Evolutionary conservation across 1,140 invertebrate species (phyloP).

Genomic region (Calephelis nemesis): DNA sequence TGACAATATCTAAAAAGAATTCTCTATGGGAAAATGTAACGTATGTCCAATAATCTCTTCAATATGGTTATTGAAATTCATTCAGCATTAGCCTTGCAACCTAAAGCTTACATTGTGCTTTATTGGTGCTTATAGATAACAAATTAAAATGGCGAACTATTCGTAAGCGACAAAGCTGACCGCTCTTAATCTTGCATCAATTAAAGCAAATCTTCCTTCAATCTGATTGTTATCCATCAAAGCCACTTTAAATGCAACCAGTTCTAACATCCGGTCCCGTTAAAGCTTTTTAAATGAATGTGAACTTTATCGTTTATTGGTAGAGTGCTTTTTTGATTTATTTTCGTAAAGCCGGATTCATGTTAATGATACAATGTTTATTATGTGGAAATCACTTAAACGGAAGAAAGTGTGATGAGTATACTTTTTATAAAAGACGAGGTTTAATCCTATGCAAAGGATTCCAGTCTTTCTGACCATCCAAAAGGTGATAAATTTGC

Average conservation of each 20-base stretch:
- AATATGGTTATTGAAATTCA: background rate
- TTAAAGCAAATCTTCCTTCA: constrained; percentile 53
- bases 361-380: constrained; percentile 50
- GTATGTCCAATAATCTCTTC: background rate
- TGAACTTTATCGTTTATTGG: constrained; percentile 17
- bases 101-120: constrained; percentile 9
- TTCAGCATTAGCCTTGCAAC: background rate
- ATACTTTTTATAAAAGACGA: constrained; percentile 50
- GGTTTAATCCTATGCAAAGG: constrained; percentile 9
- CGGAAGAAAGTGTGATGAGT: constrained; percentile 58
- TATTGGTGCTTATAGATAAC: background rate
- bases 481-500: constrained; percentile 23
- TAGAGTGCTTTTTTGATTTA: constrained; percentile 23
- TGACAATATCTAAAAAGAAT: background rate
- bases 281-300: constrained; percentile 18
- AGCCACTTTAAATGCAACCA: constrained; percentile 48
- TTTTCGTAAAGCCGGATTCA: constrained; percentile 27
- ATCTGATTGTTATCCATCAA: constrained; percentile 67
- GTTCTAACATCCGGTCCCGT: constrained; percentile 56
- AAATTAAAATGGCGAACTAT: constrained; percentile 10
- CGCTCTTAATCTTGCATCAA: constrained; percentile 39
- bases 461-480: constrained; percentile 24
- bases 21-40: constrained; percentile 1
- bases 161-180: constrained; percentile 38
- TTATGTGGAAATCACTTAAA: constrained; percentile 54